phyloP scores from a whole-genome alignment of 2,888 invertebrate genomes.

The Agrypnus murinus region DNA sequence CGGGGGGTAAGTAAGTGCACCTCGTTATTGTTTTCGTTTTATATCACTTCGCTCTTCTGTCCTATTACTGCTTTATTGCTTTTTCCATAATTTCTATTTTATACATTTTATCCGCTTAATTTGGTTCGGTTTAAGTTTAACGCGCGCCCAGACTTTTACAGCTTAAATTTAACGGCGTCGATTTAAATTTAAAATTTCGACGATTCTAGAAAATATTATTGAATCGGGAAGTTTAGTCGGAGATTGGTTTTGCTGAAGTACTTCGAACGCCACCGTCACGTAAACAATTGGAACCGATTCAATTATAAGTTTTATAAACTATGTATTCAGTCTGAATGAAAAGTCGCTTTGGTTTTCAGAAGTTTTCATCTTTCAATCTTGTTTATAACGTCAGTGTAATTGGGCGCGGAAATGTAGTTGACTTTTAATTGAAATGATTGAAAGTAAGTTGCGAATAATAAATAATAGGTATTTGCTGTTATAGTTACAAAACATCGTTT shows the following conservation, averaged over 20 bases:
- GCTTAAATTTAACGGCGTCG: conserved; percentile 3
- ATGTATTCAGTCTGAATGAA: conserved; percentile 2
- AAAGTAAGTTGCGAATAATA: no score
- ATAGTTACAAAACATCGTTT: no score
- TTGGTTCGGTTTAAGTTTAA: conserved; percentile 11
- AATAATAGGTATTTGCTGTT: no score
- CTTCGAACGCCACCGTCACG: conserved; percentile 22
- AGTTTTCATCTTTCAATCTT: conserved; percentile 21
- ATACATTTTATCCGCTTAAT: conserved; percentile 13
- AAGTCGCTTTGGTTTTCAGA: not conserved
- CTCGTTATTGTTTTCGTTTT: conserved; percentile 30
- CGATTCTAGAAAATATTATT: conserved; percentile 28
- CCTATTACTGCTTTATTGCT: conserved; percentile 27
- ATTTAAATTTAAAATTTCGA: conserved; percentile 40
- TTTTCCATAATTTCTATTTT: conserved; percentile 28
- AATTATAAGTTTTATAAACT: conserved; percentile 44
- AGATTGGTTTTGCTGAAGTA: conserved; percentile 22
- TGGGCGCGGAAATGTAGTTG: conserved; percentile 18
- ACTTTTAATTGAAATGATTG: no score
- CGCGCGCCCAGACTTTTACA: not conserved
- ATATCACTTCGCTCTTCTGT: conserved; percentile 25
- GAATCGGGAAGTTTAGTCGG: conserved; percentile 17
- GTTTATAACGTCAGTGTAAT: conserved; percentile 28
- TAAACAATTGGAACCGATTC: conserved; percentile 41
- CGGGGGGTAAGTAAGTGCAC: conserved; percentile 87